Base-by-base conservation (phyloP, 2,113 vertebrate species). In the Perca schrenkii region DNA sequence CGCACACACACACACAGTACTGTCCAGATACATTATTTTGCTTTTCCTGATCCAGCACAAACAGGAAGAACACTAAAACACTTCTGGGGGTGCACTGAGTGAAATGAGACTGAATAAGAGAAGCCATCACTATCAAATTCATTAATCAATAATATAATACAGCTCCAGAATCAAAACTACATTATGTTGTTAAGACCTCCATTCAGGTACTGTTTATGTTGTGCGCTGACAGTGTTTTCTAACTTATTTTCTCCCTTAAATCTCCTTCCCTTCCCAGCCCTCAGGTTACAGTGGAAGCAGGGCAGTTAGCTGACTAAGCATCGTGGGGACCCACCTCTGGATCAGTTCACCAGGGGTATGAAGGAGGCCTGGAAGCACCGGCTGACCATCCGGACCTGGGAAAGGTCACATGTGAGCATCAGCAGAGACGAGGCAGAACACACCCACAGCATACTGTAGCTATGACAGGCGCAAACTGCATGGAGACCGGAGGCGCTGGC, bases 21-120 rank as follows among this genome's bases (percentile, higher is more conserved):
- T 25, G 82, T 80, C 74, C 57, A 62, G 69, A 85, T 49, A 36
- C 57, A 82, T 73, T 91, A 71, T 85, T 79, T 74, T 15, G 4
- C 53, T 57, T 77, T 58, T 73, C 10, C 16, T 25, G 12, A 78
- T 75, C 52, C 73, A 77, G 68, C 70, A 75, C 49, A 81, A 83
- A 80, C 53, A 64, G 36, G 62, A 68, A 62, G 28, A 28, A 53
- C 0, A 53, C 0, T 14, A 74, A 40, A 66, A 69, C 31, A 64
- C 72, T 83, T 72, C 62, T 74, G 74, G 58, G 79, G 63, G 66
- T 76, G 14, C 49, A 31, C 28, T n/a, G 25, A 62, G 36, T 66
- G 28, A 58, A 83, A 86, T 36, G n/a, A 15, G 6, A 2, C 28
- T 62, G 15, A 66, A 79, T 64, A 46, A 43, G 21, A 22, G 16